Conservation (phyloP, 1,140 invertebrate species). For the Leptopilina boulardi region DNA sequence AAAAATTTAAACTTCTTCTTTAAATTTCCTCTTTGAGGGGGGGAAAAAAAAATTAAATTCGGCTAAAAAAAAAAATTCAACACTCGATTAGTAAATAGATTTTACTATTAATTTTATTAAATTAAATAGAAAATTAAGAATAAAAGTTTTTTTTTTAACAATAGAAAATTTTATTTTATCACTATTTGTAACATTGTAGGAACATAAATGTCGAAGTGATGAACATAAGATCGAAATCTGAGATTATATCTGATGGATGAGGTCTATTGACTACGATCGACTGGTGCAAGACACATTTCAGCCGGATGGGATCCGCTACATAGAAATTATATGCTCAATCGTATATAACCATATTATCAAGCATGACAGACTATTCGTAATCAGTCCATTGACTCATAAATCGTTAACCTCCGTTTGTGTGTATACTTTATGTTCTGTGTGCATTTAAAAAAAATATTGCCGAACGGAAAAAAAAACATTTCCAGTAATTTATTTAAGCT, state of each 20-base stretch:
- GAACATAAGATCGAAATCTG: conserved; percentile 1
- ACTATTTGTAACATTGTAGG: too few relatives aligned
- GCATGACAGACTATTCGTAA: conserved; percentile 40
- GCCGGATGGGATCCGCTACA: neutral
- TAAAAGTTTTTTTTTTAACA: too few relatives aligned
- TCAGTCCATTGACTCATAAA: conserved; percentile 51
- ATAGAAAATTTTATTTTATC: neutral
- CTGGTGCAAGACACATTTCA: conserved; percentile 3
- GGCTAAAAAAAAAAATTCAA: too few relatives aligned
- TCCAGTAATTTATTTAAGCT: too few relatives aligned
- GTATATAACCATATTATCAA: conserved; percentile 39
- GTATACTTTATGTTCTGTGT: neutral
- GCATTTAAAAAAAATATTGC: neutral
- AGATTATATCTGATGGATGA: conserved; percentile 13
- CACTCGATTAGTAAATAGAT: too few relatives aligned
- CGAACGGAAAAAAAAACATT: too few relatives aligned
- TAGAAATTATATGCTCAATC: conserved; percentile 14
- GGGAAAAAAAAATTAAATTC: too few relatives aligned
- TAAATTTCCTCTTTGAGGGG: too few relatives aligned
- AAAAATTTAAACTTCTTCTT: too few relatives aligned
- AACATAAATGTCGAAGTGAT: neutral
- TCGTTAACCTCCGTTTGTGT: conserved; percentile 48
- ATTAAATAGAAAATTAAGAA: too few relatives aligned
- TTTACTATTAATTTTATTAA: too few relatives aligned
- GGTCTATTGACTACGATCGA: conserved; percentile 8